These are phyloP conservation scores for Geotrupes spiniger DNA, from an alignment of 2,888 invertebrate species.

Conservation along the genomic window DNA sequence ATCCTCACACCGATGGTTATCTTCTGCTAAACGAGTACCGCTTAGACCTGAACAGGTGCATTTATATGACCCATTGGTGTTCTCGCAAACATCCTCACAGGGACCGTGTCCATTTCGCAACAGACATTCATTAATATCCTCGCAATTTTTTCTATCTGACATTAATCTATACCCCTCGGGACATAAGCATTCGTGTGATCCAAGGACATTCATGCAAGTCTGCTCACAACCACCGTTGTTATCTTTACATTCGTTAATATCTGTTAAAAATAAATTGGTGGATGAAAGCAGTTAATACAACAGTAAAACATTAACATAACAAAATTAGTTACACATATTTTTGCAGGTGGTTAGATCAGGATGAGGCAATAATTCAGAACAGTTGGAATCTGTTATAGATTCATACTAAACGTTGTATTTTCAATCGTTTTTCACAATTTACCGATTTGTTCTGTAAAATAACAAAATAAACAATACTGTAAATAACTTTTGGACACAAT, in stretches of 20 bases:
- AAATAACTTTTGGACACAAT: too few species aligned
- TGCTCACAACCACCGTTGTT: slow-evolving; percentile 57
- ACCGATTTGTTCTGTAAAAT: too few species aligned
- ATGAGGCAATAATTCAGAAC: too few species aligned
- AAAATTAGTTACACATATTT: too few species aligned
- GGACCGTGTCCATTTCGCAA: slow-evolving; percentile 62
- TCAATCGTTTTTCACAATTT: too few species aligned
- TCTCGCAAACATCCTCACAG: slow-evolving; percentile 62
- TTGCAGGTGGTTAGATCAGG: too few species aligned
- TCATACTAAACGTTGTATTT: too few species aligned
- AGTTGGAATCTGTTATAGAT: too few species aligned
- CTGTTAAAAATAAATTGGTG: slow-evolving; percentile 39
- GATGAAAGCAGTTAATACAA: too few species aligned
- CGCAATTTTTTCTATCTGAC: slow-evolving; percentile 35
- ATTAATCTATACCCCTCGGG: slow-evolving; percentile 52
- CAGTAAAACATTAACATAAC: too few species aligned
- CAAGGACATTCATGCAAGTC: slow-evolving; percentile 56
- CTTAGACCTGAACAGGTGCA: slow-evolving; percentile 58
- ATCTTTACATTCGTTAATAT: slow-evolving; percentile 58
- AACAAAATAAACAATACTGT: too few species aligned
- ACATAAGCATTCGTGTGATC: slow-evolving; percentile 58
- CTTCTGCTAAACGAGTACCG: slow-evolving; percentile 56
- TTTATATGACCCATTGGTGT: slow-evolving; percentile 57
- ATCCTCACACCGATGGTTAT: slow-evolving; percentile 55
- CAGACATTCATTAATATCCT: slow-evolving; percentile 63